Conservation (phyloP, 2,888 invertebrate genomes). For the Agrotis exclamationis region DNA sequence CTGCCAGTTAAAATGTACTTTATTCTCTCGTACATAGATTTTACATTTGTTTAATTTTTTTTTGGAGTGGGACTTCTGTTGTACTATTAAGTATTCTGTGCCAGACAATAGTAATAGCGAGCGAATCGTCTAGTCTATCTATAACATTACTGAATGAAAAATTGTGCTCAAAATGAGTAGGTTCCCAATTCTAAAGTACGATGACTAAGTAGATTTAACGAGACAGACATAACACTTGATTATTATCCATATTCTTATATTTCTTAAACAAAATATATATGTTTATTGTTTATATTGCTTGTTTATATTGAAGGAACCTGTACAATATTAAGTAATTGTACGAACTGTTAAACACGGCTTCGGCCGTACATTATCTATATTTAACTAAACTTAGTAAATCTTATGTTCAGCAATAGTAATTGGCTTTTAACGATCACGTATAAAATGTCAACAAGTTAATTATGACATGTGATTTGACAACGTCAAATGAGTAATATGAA, state of each 20-base stretch:
- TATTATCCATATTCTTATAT: conserved; percentile 46
- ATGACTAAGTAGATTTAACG: conserved; percentile 10
- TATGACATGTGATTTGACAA: conserved; percentile 50
- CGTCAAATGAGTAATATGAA: conserved; percentile 40
- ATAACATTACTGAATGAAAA: conserved; percentile 15
- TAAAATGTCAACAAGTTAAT: conserved; percentile 57
- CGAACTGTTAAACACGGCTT: conserved; percentile 27
- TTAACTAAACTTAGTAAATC: conserved; percentile 41
- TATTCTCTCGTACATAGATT: too few species aligned
- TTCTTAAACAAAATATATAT: conserved; percentile 31
- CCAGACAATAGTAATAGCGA: too few species aligned
- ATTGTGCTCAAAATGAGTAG: neutral
- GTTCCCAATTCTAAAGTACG: conserved; percentile 17
- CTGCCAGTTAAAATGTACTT: too few species aligned
- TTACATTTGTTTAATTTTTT: too few species aligned
- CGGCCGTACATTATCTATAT: conserved; percentile 32
- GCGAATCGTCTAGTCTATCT: conserved; percentile 3
- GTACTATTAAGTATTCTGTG: too few species aligned
- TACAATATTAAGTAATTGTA: conserved; percentile 46
- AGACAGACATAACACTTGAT: conserved; percentile 13
- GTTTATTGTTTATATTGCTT: conserved; percentile 44
- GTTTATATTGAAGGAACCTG: conserved; percentile 43
- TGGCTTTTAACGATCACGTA: conserved; percentile 43
- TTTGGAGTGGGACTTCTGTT: too few species aligned
- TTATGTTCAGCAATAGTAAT: conserved; percentile 27